These are phyloP conservation scores for Ectemnius continuus DNA, from an alignment of 2,888 invertebrate species.

Conservation along the genomic window DNA sequence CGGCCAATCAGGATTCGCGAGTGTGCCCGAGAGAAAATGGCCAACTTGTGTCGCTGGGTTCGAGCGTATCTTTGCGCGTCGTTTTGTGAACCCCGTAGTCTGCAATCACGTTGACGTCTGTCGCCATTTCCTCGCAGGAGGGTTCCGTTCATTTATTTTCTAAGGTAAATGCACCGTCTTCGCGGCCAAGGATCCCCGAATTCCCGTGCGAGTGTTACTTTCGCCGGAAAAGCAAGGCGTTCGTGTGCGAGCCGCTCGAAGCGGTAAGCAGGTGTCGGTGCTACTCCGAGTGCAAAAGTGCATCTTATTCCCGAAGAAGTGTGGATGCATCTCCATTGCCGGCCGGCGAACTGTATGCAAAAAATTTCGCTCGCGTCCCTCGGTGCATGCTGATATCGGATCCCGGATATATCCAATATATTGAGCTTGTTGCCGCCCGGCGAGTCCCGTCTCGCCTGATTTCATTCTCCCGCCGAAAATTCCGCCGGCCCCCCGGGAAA, in stretches of 20 bases:
- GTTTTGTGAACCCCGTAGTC: slow-evolving; percentile 87
- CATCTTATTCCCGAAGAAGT: slow-evolving; percentile 55
- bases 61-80: slow-evolving; percentile 88
- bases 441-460: too few species aligned
- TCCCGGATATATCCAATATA: not conserved
- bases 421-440: not conserved
- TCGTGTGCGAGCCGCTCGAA: slow-evolving; percentile 33
- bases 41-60: slow-evolving; percentile 77
- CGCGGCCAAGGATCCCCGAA: not conserved
- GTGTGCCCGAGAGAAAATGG: slow-evolving; percentile 74
- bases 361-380: slow-evolving; percentile 24
- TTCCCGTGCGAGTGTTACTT: not conserved
- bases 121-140: slow-evolving; percentile 82
- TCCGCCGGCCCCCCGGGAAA: too few species aligned
- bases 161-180: slow-evolving; percentile 50
- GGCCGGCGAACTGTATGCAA: slow-evolving; percentile 58
- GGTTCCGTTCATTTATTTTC: slow-evolving; percentile 61
- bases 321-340: slow-evolving; percentile 61
- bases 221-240: slow-evolving; percentile 14
- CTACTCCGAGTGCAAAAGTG: slow-evolving; percentile 63
- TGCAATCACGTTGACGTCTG: slow-evolving; percentile 82
- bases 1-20: slow-evolving; percentile 73
- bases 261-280: slow-evolving; percentile 40
- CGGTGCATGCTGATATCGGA: too few species aligned
- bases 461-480: too few species aligned